Conservation (phyloP, 2,888 invertebrate species). For the Himalopsyche tibetana region DNA sequence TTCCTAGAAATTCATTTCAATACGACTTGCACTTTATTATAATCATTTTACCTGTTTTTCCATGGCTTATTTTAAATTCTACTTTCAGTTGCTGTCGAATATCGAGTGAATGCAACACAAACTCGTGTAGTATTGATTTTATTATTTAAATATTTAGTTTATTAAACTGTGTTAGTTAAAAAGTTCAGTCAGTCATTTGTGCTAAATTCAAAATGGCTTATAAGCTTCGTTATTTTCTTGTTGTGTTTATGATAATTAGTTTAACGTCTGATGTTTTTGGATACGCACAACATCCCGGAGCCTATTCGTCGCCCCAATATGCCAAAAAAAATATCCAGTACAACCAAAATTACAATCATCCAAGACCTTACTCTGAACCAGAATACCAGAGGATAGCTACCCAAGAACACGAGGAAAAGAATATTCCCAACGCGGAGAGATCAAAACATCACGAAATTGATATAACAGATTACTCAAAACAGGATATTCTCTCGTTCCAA, state of each 20-base stretch:
- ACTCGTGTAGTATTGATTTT: not conserved
- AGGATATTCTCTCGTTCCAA: conserved; percentile 29
- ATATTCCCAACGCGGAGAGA: conserved; percentile 45
- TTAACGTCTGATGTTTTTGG: conserved; percentile 47
- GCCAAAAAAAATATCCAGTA: conserved; percentile 71
- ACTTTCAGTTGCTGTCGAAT: conserved; percentile 7
- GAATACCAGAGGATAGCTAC: conserved; percentile 61
- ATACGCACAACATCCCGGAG: conserved; percentile 71
- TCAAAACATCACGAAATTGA: conserved; percentile 64
- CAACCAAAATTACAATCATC: conserved; percentile 58
- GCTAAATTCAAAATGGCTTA: conserved; percentile 28
- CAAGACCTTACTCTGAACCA: conserved; percentile 53
- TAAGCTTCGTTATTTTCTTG: not conserved
- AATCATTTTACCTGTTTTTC: not conserved
- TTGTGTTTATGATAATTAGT: not conserved
- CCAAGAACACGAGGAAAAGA: conserved; percentile 34
- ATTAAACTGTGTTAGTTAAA: too few species aligned
- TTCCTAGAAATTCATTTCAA: not conserved
- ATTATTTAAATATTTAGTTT: too few species aligned
- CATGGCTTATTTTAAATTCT: not conserved
- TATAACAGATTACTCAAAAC: conserved; percentile 51
- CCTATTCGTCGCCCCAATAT: conserved; percentile 76
- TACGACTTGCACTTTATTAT: not conserved
- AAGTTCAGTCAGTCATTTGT: too few species aligned
- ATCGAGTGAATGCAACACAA: not conserved